Evolutionary conservation across 30 jellyfish, hydroid and myxozoan species (phyloP).

Genomic region (Hydra vulgaris): DNA sequence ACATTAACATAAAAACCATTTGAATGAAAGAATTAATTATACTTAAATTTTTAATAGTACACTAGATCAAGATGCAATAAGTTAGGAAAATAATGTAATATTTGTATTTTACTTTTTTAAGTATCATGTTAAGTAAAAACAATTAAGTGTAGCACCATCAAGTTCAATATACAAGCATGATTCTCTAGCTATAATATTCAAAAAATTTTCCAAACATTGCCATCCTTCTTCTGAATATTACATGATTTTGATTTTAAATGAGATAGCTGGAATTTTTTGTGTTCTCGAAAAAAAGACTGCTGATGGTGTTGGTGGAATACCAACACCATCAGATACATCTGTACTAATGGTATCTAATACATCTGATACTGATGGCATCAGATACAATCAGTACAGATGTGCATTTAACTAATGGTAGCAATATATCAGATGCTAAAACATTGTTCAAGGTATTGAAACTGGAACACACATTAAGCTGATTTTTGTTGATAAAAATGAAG

Average conservation of each 20-base stretch:
- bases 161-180: background rate
- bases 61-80: no score
- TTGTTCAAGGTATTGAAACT: background rate
- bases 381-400: background rate
- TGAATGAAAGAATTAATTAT: no score
- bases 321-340: background rate
- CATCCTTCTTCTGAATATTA: background rate
- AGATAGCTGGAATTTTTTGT: background rate
- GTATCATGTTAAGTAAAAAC: no score
- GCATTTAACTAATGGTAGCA: background rate
- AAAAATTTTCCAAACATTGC: background rate
- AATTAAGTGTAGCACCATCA: no score
- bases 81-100: no score
- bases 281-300: background rate
- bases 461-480: background rate
- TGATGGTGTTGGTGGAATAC: background rate
- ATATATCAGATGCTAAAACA: background rate
- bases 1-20: no score
- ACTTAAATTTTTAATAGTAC: no score
- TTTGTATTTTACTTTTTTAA: no score
- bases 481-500: background rate
- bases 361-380: no score
- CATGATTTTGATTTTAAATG: background rate
- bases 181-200: background rate
- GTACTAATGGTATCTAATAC: no score